Percentiles rank a stretch among this genome's conserved stretches.
phyloP scores from a whole-genome alignment of 92 coral and sea anemone genomes.

The Anthopleura xanthogrammica region DNA sequence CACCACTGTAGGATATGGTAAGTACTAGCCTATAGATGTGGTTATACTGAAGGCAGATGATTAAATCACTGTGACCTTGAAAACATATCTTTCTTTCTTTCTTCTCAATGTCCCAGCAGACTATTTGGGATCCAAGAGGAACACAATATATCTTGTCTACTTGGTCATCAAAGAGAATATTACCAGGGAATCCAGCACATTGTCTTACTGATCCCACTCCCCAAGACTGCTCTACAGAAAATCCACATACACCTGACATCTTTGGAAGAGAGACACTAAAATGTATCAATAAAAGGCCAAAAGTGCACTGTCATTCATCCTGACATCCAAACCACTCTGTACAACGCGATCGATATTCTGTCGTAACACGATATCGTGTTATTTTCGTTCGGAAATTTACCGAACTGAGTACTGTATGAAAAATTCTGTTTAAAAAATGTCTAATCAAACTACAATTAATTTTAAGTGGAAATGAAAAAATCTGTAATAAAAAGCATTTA shows the following conservation, averaged over 20 bases:
- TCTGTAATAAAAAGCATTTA: background rate
- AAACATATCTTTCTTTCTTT: conserved; percentile 46
- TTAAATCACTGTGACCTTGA: conserved; percentile 81
- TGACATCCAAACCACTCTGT: background rate
- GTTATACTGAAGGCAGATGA: conserved; percentile 70
- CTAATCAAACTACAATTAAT: too few species aligned
- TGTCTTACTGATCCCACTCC: conserved; percentile 78
- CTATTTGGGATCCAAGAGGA: conserved; percentile 70
- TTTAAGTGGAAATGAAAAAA: too few species aligned
- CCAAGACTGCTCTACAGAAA: conserved; percentile 68
- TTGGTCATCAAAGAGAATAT: conserved; percentile 29
- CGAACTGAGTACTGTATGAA: too few species aligned
- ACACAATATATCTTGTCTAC: conserved; percentile 47
- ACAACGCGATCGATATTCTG: background rate
- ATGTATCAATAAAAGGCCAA: background rate
- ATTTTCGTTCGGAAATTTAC: background rate
- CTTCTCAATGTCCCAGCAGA: conserved; percentile 71
- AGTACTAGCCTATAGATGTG: conserved; percentile 29
- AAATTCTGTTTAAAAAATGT: too few species aligned
- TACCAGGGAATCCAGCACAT: conserved; percentile 81
- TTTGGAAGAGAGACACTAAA: background rate
- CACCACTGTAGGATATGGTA: conserved; percentile 69
- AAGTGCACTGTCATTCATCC: background rate
- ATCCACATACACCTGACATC: conserved; percentile 15
- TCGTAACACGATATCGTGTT: background rate